Percentiles rank a stretch among this genome's conserved stretches.
These are phyloP conservation scores for Macropodus opercularis DNA, from an alignment of 2,797 vertebrate species.

Conservation along the genomic window DNA sequence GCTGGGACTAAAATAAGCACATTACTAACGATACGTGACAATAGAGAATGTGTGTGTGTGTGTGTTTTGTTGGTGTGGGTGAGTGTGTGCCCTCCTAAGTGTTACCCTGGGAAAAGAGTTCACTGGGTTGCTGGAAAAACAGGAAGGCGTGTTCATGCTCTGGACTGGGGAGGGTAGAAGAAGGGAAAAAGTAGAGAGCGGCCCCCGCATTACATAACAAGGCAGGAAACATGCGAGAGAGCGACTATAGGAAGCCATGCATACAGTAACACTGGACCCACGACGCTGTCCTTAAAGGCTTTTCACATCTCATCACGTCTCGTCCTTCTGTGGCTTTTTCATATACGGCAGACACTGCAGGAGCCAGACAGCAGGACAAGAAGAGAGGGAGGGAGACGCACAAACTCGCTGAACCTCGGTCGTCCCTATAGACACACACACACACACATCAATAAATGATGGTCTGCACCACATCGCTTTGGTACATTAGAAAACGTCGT, in stretches of 20 bases:
- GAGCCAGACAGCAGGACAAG: conserved; percentile 54
- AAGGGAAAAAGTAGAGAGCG: conserved; percentile 42
- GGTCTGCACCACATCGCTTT: conserved; percentile 40
- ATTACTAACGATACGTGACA: conserved; percentile 45
- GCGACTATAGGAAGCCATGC: conserved; percentile 40
- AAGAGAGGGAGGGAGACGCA: conserved; percentile 23
- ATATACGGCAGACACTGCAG: conserved; percentile 17
- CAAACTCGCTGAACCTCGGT: conserved; percentile 61
- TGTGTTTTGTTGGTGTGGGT: conserved; percentile 26
- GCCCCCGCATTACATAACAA: conserved; percentile 67
- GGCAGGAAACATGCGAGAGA: conserved; percentile 71
- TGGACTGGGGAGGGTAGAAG: conserved; percentile 62
- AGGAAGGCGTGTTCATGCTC: conserved; percentile 74
- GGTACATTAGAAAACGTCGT: conserved; percentile 22
- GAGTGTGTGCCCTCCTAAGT: conserved; percentile 34
- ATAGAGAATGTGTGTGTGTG: conserved; percentile 35
- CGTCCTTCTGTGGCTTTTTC: conserved; percentile 34
- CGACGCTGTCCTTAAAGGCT: conserved; percentile 67
- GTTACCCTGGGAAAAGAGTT: conserved; percentile 74
- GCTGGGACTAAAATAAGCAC: conserved; percentile 62
- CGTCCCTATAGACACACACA: conserved; percentile 37
- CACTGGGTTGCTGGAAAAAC: conserved; percentile 79
- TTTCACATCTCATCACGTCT: conserved; percentile 66
- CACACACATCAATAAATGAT: conserved; percentile 68
- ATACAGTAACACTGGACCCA: conserved; percentile 49